Percentiles rank a stretch among this genome's conserved stretches.
Evolutionary conservation across 2,797 vertebrate genomes (phyloP).

Genomic region (Spatula versicolor): DNA sequence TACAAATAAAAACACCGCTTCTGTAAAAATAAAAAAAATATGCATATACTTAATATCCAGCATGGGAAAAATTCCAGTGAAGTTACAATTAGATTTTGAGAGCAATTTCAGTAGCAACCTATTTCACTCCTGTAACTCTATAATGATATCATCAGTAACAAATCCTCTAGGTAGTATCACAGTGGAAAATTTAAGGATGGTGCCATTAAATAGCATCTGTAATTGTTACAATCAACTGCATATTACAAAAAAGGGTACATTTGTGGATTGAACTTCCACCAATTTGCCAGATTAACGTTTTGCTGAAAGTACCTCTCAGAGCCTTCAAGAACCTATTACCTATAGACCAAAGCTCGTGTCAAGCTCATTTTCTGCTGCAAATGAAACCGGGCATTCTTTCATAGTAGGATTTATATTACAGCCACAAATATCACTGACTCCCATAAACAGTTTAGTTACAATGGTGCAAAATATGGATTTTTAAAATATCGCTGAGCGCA

Average conservation of each 20-base stretch:
- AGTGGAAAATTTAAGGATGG: conserved; percentile 35
- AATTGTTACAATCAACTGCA: conserved; percentile 44
- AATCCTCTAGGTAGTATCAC: conserved; percentile 45
- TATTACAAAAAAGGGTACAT: conserved; percentile 39
- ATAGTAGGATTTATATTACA: neutral
- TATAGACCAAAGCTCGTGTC: conserved; percentile 26
- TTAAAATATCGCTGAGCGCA: neutral
- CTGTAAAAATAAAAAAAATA: conserved; percentile 42
- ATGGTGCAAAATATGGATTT: neutral
- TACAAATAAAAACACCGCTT: conserved; percentile 15
- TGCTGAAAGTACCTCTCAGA: conserved; percentile 28
- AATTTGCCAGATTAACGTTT: conserved; percentile 53
- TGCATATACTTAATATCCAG: neutral
- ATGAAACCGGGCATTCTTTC: conserved; percentile 12
- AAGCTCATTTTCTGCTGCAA: conserved; percentile 32
- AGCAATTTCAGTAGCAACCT: conserved; percentile 39
- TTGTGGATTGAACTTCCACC: conserved; percentile 13
- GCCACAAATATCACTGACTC: neutral
- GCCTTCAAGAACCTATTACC: conserved; percentile 50
- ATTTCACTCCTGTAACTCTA: conserved; percentile 45
- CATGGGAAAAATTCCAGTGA: conserved; percentile 25
- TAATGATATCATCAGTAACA: conserved; percentile 57
- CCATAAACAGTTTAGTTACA: neutral
- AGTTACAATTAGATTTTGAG: conserved; percentile 48
- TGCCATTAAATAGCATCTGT: conserved; percentile 47